Evolutionary conservation across 2,797 vertebrate genomes (phyloP), one percentile per base, ranked within the genome.

Genomic region (Ambastaia sidthimunki): DNA sequence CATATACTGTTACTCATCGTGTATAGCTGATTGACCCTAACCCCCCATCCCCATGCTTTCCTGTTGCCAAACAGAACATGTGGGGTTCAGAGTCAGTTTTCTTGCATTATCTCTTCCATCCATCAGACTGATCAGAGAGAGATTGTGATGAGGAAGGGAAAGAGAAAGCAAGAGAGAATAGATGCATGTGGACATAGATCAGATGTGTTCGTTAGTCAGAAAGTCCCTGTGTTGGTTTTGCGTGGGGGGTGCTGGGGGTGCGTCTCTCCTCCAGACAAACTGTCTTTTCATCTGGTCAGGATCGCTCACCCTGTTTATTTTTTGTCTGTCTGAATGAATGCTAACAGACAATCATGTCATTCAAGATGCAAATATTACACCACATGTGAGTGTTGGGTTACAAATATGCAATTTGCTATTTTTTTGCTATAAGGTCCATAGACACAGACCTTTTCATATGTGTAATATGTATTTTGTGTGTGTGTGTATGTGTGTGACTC

Each of bases 321-420:
- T 80, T 80, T 70, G 76, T 76, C 66, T 25, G 76, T 41, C 59
- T 75, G 73, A 34, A 60, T 65, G 69, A 71, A 71, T 60, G 76
- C 37, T 23, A 82, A 60, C 76, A 83, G 78, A 82, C 65, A 48
- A 77, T 84, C 52, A 85, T 71, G 23, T 79, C 59, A 79, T 75
- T 72, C 41, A 50, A n/a, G 44, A 78, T 71, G 34, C 76, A 78
- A 71, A 75, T 75, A 72, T 59, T 63, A 83, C 7, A 65, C 54
- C 52, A 63, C 21, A n/a, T 80, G 70, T 70, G 12, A 77, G 66
- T 50, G 21, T 79, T 85, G 66, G 16, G 37, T 75, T 78, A 31
- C 60, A 48, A 80, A 66, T 47, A 54, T 81, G 21, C 69, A 44
- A 70, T 77, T 28, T 28, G n/a, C n/a, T n/a, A n/a, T 28, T 28